phyloP scores from a whole-genome alignment of 2,113 vertebrate species.

The Scomber japonicus region DNA sequence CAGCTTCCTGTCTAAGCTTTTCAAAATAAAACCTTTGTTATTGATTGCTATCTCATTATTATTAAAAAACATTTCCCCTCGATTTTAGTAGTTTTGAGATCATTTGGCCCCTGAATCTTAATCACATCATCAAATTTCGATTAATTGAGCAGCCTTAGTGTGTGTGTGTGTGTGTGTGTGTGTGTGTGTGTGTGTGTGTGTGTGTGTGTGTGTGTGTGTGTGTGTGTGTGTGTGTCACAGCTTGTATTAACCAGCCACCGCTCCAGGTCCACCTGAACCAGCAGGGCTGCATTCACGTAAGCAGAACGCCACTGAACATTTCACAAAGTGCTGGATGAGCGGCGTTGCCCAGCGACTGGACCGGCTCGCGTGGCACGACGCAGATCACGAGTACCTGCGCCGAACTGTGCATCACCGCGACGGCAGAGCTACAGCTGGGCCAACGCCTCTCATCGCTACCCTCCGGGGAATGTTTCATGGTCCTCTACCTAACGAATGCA shows the following conservation, averaged over 20 bases:
- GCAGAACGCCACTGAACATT: constrained; percentile 80
- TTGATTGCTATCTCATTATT: too few species aligned
- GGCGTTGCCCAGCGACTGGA: constrained; percentile 66
- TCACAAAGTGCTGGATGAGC: constrained; percentile 75
- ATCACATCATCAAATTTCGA: too few species aligned
- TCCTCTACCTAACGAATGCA: constrained; percentile 73
- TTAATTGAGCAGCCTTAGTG: too few species aligned
- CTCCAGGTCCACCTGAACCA: constrained; percentile 55
- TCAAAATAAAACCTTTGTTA: too few species aligned
- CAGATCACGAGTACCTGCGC: constrained; percentile 46
- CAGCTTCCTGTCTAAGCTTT: too few species aligned
- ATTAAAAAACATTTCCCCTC: too few species aligned
- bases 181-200: neutral
- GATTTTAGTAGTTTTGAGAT: too few species aligned
- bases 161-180: too few species aligned
- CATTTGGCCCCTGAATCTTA: too few species aligned
- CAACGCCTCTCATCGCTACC: constrained; percentile 72
- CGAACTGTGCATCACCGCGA: constrained; percentile 35
- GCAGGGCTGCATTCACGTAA: constrained; percentile 73
- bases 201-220: neutral
- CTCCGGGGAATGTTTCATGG: constrained; percentile 74
- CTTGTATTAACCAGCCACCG: constrained; percentile 19
- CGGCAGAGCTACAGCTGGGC: constrained; percentile 62
- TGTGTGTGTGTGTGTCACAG: neutral
- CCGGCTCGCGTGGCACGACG: constrained; percentile 38